Evolutionary conservation across 2,797 vertebrate genomes (phyloP), one percentile per base, ranked within the genome.

Genomic region (Chelon auratus): DNA sequence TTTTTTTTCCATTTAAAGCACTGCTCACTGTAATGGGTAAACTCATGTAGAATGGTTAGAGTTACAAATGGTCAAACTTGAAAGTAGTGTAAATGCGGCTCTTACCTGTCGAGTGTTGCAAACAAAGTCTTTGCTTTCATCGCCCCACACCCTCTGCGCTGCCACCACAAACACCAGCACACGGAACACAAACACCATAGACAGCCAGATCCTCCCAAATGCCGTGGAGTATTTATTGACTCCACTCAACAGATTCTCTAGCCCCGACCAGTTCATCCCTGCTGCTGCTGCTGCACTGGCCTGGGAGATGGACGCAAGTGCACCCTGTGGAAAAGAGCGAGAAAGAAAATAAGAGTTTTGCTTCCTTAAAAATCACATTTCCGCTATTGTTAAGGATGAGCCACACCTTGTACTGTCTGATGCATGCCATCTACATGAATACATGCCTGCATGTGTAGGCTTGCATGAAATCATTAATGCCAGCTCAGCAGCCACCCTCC

Each of bases 151-250:
- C 0, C 77, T 91, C 91, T 97, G 96, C 0, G 95, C 97, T 0
- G 97, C 96, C 82, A 99, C 96, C 84, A 97, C 91, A 0, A 97
- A 99, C 73, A 99, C 96, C 88, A 99, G 68, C 26, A 99, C 87
- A 0, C 97, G 95, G 90, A 99, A 98, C 72, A 99, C 91, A 57
- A 99, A 98, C 85, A 99, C 96, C 47, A 99, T 74, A 4, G 97
- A 97, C 54, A 99, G 95, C 97, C 98, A 99, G 52, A 99, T 91
- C 47, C 96, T 95, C n/a, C 98, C 96, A 0, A 99, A 98, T 3
- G 95, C 96, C 0, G 97, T 99, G 78, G 97, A 98, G 88, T 97
- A 99, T 26, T 96, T 95, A 81, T 98, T 98, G 73, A 97, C 96
- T 17, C 96, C 96, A 0, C 92, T 97, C 68, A 99, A 74, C 65